These are phyloP conservation scores for Eulemur macaco DNA, from an alignment of 2,113 vertebrate species.

Conservation along the genomic window DNA sequence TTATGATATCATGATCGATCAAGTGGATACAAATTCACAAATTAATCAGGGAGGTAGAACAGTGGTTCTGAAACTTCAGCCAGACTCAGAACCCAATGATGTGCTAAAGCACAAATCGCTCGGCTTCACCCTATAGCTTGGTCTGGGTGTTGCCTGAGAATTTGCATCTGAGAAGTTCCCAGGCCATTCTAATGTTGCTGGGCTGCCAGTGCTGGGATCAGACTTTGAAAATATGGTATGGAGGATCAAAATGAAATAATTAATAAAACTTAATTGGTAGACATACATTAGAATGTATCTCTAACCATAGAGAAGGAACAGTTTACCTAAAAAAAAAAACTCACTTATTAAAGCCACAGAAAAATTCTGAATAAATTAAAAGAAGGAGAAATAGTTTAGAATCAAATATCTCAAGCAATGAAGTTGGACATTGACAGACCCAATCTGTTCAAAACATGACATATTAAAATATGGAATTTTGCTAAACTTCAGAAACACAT, in stretches of 20 bases:
- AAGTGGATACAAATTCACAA: neutral
- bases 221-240: neutral
- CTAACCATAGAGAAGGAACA: neutral
- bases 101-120: neutral
- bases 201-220: neutral
- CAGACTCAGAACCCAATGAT: fast-evolving
- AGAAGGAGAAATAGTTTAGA: neutral
- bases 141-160: neutral
- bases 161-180: neutral
- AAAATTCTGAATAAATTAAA: neutral
- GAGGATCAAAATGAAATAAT: neutral
- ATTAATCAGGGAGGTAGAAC: neutral
- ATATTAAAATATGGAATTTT: neutral
- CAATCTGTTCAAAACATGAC: neutral
- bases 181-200: neutral
- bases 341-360: neutral
- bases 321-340: neutral
- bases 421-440: neutral
- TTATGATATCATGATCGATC: neutral
- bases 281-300: neutral
- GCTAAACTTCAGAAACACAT: neutral
- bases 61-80: neutral
- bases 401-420: neutral
- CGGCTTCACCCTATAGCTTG: too few species aligned
- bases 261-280: neutral